Evolutionary conservation across 2,888 invertebrate genomes (phyloP), one percentile per base, ranked within the genome.

Genomic region (Papilio gigon): DNA sequence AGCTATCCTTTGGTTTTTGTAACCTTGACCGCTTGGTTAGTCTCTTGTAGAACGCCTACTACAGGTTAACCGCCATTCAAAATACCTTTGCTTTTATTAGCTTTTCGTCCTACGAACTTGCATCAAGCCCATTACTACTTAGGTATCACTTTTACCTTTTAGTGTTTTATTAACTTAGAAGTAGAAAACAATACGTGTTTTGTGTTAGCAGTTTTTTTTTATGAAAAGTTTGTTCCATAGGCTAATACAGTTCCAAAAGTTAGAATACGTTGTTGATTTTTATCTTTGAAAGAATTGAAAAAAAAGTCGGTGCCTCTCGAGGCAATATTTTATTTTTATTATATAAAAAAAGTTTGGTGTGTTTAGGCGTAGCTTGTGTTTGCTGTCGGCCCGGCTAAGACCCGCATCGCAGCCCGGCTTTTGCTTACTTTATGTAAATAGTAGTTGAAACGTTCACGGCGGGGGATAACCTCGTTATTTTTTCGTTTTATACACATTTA

Each of bases 361-460:
- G 47, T 60, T 60, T 67, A 68, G 59, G 64, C 27, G 59, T 59
- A 68, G 59, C 59, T 58, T 68, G 56, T 68, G 68, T 68, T 68
- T 68, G 47, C 64, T 37, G 30, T 64, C 47, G 27, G 44, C 67
- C 63, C 58, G 33, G 63, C 59, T 59, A 64, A 47, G 68, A 68
- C 68, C 68, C 68, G 68, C 68, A 68, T 64, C 64, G 35, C 58
- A 44, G 68, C 53, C 62, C 62, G 62, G 61, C 67, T 67, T 62
- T 67, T 62, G 67, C 64, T 68, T 68, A 64, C 64, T 68, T 68
- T 68, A 68, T 68, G 68, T 68, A 68, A 68, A 68, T 68, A 68
- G 37, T 64, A 59, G 68, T 63, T 58, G 47, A 64, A 68, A 68
- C 68, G 47, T 64, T 64, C 59, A 64, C 64, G 59, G 64, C 40